A percentile compares a stretch with the other conserved stretches of the same genome.
Conservation (phyloP, 2,888 invertebrate genomes). For the Myathropa florea region DNA sequence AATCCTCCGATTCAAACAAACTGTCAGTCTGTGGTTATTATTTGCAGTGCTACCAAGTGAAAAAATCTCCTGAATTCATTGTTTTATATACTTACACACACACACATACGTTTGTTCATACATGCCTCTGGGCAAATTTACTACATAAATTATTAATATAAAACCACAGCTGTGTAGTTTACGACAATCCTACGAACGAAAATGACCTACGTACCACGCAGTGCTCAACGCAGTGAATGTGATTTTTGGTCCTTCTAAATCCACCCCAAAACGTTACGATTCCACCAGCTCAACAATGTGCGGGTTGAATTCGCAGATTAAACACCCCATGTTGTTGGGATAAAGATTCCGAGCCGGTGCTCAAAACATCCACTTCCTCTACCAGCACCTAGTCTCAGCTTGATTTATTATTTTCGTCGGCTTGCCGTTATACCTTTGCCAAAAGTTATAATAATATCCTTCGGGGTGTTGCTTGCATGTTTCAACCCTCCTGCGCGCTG, state of each 20-base stretch:
- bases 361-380: conserved; percentile 42
- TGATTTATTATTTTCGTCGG: conserved; percentile 62
- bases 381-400: conserved; percentile 55
- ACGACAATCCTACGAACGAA: not conserved
- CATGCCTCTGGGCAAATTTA: not conserved
- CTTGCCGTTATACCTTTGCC: conserved; percentile 57
- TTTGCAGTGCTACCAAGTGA: no score
- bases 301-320: conserved; percentile 60
- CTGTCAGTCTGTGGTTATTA: no score
- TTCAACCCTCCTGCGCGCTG: conserved; percentile 50
- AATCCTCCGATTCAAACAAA: no score
- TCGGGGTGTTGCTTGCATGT: conserved; percentile 29
- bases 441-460: conserved; percentile 68
- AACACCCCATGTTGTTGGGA: conserved; percentile 50
- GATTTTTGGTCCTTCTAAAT: conserved; percentile 27
- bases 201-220: conserved; percentile 16
- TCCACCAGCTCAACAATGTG: conserved; percentile 46
- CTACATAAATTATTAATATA: not conserved
- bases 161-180: not conserved
- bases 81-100: not conserved
- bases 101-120: not conserved
- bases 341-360: conserved; percentile 23
- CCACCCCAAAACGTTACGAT: conserved; percentile 22
- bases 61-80: no score
- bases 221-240: conserved; percentile 16